Evolutionary conservation across 2,888 invertebrate genomes (phyloP), one percentile per base, ranked within the genome.

Genomic region (Catonia carolina): DNA sequence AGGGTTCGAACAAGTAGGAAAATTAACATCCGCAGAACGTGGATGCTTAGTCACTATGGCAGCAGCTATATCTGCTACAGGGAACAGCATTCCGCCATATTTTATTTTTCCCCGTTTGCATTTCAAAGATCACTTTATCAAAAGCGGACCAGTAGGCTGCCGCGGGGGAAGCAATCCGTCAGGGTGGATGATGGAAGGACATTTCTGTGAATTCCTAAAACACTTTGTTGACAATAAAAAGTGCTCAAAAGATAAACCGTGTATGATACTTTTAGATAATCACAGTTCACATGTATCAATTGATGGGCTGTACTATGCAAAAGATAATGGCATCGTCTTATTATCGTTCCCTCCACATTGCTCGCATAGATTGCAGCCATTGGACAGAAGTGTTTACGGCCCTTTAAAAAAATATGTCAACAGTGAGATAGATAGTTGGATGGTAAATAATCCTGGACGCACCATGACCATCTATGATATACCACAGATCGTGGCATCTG

Each of bases 331-430:
- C 7, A 67, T 73, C 15, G 68, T 69, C 14, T 60, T 72, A 62
- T 57, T 73, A 33, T 70, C 70, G 14, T 66, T 73, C 53, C 70
- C 70, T 27, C 69, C 71, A 27, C 71, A 73, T 61, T 70, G 69
- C 56, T 67, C 66, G 41, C 69, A 70, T 56, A 71, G 69, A 59
- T 55, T 72, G 33, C 72, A 73, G 59, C 72, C 71, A 12, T 62
- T 69, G 50, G 67, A 67, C 60, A 53, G 64, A 52, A 57, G 62
- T 33, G 60, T 67, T 17, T 70, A 61, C 60, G 66, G 64, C 7
- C 67, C 68, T 1, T 67, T 69, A 23, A 66, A 69, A 59, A 60
- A 60, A n/a, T 64, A 60, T 12, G 65, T 67, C 61, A 69, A 56
- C 66, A 66, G 58, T 59, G 63, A 57, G 2, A 20, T 49, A 6